phyloP scores from a whole-genome alignment of 2,113 vertebrate genomes.

The Salvelinus alpinus region DNA sequence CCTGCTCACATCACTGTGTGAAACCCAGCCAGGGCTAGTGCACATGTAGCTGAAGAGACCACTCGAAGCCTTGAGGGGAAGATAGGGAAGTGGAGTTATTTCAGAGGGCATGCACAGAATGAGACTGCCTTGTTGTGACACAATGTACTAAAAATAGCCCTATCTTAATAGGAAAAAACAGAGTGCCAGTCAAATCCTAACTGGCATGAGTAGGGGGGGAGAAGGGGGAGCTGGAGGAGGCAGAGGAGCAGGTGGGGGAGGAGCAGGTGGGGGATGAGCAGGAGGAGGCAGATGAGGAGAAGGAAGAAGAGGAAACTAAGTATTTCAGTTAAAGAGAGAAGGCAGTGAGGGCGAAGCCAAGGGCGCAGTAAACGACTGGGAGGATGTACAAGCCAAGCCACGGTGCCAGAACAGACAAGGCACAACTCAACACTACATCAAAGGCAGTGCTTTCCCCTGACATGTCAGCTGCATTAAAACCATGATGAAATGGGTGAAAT shows the following conservation, averaged over 20 bases:
- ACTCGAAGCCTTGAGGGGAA: constrained; percentile 59
- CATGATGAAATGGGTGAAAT: neutral
- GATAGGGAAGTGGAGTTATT: constrained; percentile 48
- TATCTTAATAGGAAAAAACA: constrained; percentile 43
- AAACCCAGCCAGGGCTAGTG: constrained; percentile 45
- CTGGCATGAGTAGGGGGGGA: no score
- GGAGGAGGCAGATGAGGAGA: no score
- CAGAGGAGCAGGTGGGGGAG: no score
- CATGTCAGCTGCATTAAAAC: constrained; percentile 5
- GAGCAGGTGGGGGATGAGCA: no score
- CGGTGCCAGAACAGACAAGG: no score
- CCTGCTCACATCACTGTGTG: constrained; percentile 52
- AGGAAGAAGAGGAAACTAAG: no score
- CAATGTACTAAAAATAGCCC: constrained; percentile 66
- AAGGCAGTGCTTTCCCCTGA: constrained; percentile 42
- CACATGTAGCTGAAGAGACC: constrained; percentile 59
- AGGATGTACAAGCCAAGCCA: no score
- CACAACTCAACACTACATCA: neutral
- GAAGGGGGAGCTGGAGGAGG: no score
- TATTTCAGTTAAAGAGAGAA: no score
- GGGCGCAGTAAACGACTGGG: no score
- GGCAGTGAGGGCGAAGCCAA: no score
- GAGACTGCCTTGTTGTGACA: constrained; percentile 69
- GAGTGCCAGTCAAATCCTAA: no score
- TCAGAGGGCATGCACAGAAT: constrained; percentile 45